phyloP scores from a whole-genome alignment of 2,888 invertebrate genomes.

The Eledone cirrhosa region DNA sequence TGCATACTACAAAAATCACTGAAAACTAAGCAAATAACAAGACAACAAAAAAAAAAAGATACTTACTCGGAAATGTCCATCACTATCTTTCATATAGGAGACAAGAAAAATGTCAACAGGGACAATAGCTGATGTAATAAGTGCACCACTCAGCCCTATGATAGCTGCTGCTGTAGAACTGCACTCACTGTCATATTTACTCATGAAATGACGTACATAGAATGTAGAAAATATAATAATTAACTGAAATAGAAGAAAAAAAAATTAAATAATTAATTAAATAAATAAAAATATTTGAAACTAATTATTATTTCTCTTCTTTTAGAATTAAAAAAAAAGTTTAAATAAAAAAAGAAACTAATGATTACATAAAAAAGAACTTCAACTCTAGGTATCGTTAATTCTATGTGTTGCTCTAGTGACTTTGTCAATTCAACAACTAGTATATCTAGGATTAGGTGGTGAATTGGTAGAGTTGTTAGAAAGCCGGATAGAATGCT shows the following conservation, averaged over 20 bases:
- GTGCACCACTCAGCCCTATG: constrained; percentile 55
- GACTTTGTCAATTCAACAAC: no score
- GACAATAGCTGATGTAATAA: constrained; percentile 61
- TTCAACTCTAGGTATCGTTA: no score
- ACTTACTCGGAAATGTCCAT: constrained; percentile 64
- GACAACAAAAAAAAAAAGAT: not conserved
- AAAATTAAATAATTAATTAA: not conserved
- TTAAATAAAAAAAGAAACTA: not conserved
- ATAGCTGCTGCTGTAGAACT: constrained; percentile 58
- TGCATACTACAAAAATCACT: no score
- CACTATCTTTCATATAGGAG: constrained; percentile 65
- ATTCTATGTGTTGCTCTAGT: no score
- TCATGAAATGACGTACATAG: constrained; percentile 64
- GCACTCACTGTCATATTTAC: constrained; percentile 61
- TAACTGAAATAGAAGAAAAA: constrained; percentile 55
- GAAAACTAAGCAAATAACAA: no score
- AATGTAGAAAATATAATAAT: constrained; percentile 62
- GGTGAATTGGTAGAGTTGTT: no score
- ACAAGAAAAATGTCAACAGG: constrained; percentile 68
- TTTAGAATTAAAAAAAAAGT: no score
- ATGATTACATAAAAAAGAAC: not conserved
- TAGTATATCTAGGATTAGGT: no score
- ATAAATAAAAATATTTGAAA: not conserved
- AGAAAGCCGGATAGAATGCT: no score
- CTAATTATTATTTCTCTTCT: not conserved